Evolutionary conservation across 1,140 invertebrate genomes (phyloP), one percentile per base, ranked within the genome.

Genomic region (Aporrectodea caliginosa): DNA sequence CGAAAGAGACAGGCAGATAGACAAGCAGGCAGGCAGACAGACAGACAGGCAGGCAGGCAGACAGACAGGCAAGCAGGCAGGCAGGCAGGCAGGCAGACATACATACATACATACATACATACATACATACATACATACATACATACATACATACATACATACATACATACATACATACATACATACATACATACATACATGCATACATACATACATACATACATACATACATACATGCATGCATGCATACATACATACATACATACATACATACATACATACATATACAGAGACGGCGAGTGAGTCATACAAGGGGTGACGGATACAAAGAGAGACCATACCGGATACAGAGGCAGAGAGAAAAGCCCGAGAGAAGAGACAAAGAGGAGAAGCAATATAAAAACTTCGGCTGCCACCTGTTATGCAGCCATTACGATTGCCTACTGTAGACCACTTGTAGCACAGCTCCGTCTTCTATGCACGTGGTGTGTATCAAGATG

Each of bases 121-220:
- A 68, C 58, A 27, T 68, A 68, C 58, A 68, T 68, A 68, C 58
- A 68, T 68, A 27, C 58, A 68, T 68, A 68, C 58, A 68, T 68
- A 68, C 27, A 27, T 16, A 68, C 58, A 68, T 27, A 68, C 27
- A 68, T 68, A 68, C 58, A 68, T 68, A 68, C 58, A 68, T 68
- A 68, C 58, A 68, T 68, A 14, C 27, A 68, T 27, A 68, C 58
- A 68, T 68, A 68, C 58, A 68, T 68, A 68, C 58, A 68, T 68
- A 68, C 58, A 68, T 68, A 68, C 58, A 68, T 68, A 68, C 58
- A 68, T 68, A 68, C 58, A 68, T 68, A 68, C 58, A 68, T 68
- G 27, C 58, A 68, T 68, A 68, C 58, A 68, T 68, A 68, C 58
- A 68, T 68, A 68, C 58, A 68, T 68, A 68, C 58, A 68, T 68